phyloP scores from a whole-genome alignment of 92 coral and sea anemone genomes.

The Montipora capitata region DNA sequence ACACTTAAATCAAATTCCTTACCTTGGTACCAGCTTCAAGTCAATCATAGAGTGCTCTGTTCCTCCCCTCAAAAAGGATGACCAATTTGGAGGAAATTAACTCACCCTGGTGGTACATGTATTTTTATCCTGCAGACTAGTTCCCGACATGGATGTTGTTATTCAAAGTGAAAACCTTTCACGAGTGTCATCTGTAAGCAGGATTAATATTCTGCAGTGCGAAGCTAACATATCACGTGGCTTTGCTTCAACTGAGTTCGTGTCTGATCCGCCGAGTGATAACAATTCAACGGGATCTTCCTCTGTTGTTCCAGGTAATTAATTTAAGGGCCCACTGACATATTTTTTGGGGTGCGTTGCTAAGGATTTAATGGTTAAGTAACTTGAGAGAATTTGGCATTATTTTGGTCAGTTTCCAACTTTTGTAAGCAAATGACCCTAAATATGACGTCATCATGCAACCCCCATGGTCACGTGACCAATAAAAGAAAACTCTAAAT shows the following conservation, averaged over 20 bases:
- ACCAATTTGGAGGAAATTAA: neutral
- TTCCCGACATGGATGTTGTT: slow-evolving; percentile 83
- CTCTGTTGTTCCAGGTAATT: slow-evolving; percentile 78
- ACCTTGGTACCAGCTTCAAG: no score
- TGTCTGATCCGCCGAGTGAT: slow-evolving; percentile 75
- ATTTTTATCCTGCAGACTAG: slow-evolving; percentile 50
- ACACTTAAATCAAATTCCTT: no score
- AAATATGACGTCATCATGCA: no score
- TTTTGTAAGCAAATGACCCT: no score
- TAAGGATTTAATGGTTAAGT: no score
- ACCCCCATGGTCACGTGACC: no score
- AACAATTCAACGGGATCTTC: slow-evolving; percentile 84
- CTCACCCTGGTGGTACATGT: neutral
- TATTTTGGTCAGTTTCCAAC: no score
- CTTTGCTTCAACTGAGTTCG: slow-evolving; percentile 55
- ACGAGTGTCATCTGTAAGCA: slow-evolving; percentile 74
- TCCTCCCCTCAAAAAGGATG: no score
- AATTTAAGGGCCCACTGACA: neutral
- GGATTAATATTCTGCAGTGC: slow-evolving; percentile 68
- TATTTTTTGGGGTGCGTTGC: neutral
- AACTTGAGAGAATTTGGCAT: no score
- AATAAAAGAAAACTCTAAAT: no score
- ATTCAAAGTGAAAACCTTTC: slow-evolving; percentile 59
- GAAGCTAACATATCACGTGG: slow-evolving; percentile 68
- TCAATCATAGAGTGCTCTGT: no score